Evolutionary conservation across 2,797 vertebrate species (phyloP), one percentile per base, ranked within the genome.

Genomic region (Valencia hispanica): DNA sequence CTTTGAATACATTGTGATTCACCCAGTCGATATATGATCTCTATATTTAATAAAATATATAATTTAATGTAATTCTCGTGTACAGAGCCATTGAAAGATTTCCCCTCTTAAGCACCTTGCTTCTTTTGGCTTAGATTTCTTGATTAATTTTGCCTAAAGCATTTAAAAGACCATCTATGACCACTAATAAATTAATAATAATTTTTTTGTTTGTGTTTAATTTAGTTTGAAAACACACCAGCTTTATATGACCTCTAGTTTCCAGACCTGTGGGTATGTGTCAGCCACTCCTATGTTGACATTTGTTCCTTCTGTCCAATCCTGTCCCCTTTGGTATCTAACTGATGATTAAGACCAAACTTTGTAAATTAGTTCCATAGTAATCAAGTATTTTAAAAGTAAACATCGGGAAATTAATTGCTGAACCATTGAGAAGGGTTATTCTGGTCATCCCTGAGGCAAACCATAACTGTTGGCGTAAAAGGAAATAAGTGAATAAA

Each of bases 361-460:
- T 11, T 18, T 39, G 22, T 20, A n/a, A 36, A 48, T 59, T 45
- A 45, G 27, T 47, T 27, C 5, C 15, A 25, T 1, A 36, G 72
- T 50, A 74, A 65, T 36, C 6, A 22, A 63, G 51, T 39, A 65
- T 65, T 65, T 65, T 50, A 15, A 63, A 66, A 68, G 34, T 47
- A 53, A 66, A 66, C 47, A 39, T 30, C 3, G 7, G 10, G 22
- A 53, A 74, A 41, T 68, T 0, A 65, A 36, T 39, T 36, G 47
- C 32, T 66, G 34, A 51, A 39, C 14, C 15, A 27, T 5, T 17
- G 1, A 36, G n/a, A 25, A 12, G 34, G 32, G 17, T 74, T 51
- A 48, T 27, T 39, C 25, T 53, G 32, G 15, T n/a, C 43, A 20
- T 51, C 32, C 25, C 32, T 18, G 22, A 51, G 61, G 61, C 6